Evolutionary conservation across 2,888 invertebrate species (phyloP).

Genomic region (Druceiella hillmani): DNA sequence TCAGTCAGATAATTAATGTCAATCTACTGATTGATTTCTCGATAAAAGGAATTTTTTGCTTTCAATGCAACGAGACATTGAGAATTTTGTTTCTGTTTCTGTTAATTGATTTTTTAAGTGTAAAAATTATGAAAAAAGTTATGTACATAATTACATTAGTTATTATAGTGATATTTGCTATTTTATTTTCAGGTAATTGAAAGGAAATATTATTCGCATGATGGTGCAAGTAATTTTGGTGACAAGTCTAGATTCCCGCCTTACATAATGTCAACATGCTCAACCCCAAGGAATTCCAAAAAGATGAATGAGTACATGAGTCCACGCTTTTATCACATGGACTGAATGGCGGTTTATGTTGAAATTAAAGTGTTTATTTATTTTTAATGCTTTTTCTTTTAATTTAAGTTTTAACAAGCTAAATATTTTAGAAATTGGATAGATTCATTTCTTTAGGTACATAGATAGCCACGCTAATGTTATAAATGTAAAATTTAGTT

Average conservation of each 20-base stretch:
- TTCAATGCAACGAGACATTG: neutral
- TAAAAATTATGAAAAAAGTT: neutral
- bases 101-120: neutral
- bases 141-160: neutral
- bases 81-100: neutral
- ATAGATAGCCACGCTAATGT: too few species aligned
- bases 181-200: constrained; percentile 41
- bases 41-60: neutral
- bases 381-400: too few species aligned
- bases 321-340: constrained; percentile 55
- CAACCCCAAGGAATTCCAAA: constrained; percentile 38
- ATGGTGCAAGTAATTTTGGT: constrained; percentile 44
- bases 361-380: too few species aligned
- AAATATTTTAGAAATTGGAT: too few species aligned
- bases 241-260: constrained; percentile 47
- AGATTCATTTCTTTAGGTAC: too few species aligned
- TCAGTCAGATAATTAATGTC: too few species aligned
- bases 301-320: constrained; percentile 46
- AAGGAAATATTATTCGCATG: constrained; percentile 47
- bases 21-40: too few species aligned
- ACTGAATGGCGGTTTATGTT: too few species aligned
- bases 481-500: too few species aligned
- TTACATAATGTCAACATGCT: constrained; percentile 35
- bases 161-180: neutral
- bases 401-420: too few species aligned